phyloP scores from a whole-genome alignment of 2,888 invertebrate genomes.

The Watsonalla binaria region DNA sequence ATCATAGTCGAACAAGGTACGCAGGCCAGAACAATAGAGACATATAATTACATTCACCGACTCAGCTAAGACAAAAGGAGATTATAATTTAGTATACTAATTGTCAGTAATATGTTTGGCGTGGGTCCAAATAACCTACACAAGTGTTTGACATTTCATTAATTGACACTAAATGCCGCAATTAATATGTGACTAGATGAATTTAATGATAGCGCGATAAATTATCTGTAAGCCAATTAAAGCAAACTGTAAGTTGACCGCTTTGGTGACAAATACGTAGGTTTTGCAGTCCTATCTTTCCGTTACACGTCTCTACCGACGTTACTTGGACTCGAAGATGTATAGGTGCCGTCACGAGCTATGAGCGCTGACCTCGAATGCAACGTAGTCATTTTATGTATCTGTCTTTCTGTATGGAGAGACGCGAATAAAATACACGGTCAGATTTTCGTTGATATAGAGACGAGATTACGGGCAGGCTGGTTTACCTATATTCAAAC shows the following conservation, averaged over 20 bases:
- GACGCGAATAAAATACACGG: too few species aligned
- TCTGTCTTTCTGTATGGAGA: too few species aligned
- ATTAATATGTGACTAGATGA: neutral
- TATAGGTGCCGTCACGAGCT: too few species aligned
- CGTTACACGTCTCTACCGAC: too few species aligned
- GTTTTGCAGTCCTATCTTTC: neutral
- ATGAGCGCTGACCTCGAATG: too few species aligned
- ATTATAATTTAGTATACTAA: constrained; percentile 63
- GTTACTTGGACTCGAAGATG: too few species aligned
- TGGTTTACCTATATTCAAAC: too few species aligned
- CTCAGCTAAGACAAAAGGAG: constrained; percentile 39
- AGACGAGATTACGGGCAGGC: too few species aligned
- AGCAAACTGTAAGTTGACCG: neutral
- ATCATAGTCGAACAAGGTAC: neutral
- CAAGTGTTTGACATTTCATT: neutral
- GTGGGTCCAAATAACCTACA: constrained; percentile 34
- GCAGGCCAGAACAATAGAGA: constrained; percentile 1
- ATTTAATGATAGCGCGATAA: neutral
- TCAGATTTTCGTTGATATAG: too few species aligned
- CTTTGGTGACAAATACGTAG: neutral
- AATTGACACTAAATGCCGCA: neutral
- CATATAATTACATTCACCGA: constrained; percentile 30
- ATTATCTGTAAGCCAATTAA: neutral
- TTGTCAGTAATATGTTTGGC: constrained; percentile 63
- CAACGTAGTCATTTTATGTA: too few species aligned